Conservation (phyloP, 2,888 invertebrate species). For the Gryllus longicercus region DNA sequence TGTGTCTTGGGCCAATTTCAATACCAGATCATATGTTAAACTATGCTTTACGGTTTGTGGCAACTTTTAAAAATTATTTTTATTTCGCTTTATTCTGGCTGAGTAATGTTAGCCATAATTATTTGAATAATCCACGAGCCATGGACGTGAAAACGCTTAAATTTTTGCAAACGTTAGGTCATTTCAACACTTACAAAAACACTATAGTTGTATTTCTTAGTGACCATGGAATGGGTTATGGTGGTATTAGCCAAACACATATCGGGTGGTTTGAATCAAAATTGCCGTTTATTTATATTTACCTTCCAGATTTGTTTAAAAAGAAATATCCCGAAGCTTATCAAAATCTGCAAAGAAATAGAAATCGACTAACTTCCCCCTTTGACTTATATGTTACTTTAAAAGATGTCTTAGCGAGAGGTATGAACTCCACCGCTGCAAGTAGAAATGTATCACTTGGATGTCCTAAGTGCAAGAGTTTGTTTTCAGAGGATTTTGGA, state of each 20-base stretch:
- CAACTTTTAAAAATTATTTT: conserved; percentile 57
- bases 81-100: conserved; percentile 78
- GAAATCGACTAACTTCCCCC: no score
- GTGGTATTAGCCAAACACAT: conserved; percentile 62
- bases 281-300: conserved; percentile 61
- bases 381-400: no score
- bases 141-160: conserved; percentile 61
- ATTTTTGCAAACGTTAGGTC: conserved; percentile 56
- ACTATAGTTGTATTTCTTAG: conserved; percentile 70
- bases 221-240: conserved; percentile 76
- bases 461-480: no score
- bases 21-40: conserved; percentile 67
- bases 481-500: no score
- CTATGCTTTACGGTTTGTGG: conserved; percentile 64
- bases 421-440: no score
- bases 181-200: conserved; percentile 59
- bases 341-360: no score
- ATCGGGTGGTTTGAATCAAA: conserved; percentile 77
- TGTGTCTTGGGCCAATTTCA: conserved; percentile 59
- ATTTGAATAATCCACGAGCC: conserved; percentile 61
- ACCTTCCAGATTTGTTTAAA: no score
- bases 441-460: no score
- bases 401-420: no score
- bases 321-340: no score
- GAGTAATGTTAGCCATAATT: conserved; percentile 67